Conservation (phyloP, 2,888 invertebrate species). For the Allacma fusca region DNA sequence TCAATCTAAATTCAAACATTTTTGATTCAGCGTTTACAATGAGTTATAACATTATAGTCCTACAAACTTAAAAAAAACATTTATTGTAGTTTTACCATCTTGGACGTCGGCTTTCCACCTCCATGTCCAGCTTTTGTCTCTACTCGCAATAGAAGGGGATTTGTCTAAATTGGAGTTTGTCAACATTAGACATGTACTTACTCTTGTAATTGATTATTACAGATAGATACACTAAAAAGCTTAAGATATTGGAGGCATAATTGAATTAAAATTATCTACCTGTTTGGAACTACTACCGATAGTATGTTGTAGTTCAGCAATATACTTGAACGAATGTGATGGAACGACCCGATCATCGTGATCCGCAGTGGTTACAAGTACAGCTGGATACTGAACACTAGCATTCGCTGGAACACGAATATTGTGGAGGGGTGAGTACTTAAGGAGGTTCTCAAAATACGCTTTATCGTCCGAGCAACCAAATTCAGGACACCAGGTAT, state of each 20-base stretch:
- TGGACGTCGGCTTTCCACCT: slow-evolving; percentile 93
- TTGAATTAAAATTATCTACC: slow-evolving; percentile 7
- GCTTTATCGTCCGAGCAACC: slow-evolving; percentile 84
- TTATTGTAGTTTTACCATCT: slow-evolving; percentile 79
- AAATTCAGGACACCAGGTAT: slow-evolving; percentile 95
- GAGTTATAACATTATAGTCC: too few species aligned
- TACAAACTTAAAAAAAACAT: too few species aligned
- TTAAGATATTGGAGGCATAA: not conserved
- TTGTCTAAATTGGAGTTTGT: slow-evolving; percentile 67
- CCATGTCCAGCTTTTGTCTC: slow-evolving; percentile 98
- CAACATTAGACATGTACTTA: not conserved
- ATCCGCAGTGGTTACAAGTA: slow-evolving; percentile 92
- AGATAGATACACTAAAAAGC: not conserved
- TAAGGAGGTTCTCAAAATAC: slow-evolving; percentile 83
- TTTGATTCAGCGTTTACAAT: too few species aligned
- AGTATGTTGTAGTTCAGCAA: slow-evolving; percentile 42
- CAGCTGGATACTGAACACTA: slow-evolving; percentile 83
- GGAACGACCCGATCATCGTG: slow-evolving; percentile 99
- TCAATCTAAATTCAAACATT: slow-evolving; percentile 76
- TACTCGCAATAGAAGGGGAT: slow-evolving; percentile 86
- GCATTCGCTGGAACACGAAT: slow-evolving; percentile 72
- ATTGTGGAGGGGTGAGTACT: slow-evolving; percentile 95
- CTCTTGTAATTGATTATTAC: not conserved
- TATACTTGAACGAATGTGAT: slow-evolving; percentile 93
- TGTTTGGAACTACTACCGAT: slow-evolving; percentile 35